Base-by-base conservation (phyloP, 2,113 vertebrate genomes). In the Pelodiscus sinensis region DNA sequence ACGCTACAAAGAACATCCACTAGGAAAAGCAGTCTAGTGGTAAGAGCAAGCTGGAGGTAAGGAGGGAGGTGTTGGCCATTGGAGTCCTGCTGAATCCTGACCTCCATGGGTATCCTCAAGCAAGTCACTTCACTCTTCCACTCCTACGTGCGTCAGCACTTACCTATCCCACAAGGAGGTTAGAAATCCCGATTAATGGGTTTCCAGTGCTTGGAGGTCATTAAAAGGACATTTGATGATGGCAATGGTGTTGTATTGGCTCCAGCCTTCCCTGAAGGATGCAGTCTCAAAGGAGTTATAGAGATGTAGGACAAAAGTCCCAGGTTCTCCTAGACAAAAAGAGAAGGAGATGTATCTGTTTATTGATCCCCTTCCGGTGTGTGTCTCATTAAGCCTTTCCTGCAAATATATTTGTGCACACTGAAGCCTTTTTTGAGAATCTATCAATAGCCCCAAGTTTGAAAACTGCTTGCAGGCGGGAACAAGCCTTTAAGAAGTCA, bases 351-450 rank as follows among this genome's bases (percentile, higher is more conserved):
- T 86, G 93, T 86, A 44, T 11, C 3, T 54, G 11, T 3, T 85
- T 82, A 1, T 14, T 27, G 51, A 13, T 87, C 88, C 38, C 56
- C 84, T 85, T 79, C 18, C 2, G 78, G 92, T 19, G 58, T 35
- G 38, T 27, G 9, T 65, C 51, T 82, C 8, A 0, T 0, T 0
- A 1, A 9, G 27, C 1, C 8, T 22, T 24, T 2, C 1, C 0
- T 1, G 77, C 18, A 31, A 25, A 31, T 16, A 8, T 0, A 0
- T 12, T 16, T 35, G 2, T 8, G 60, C 79, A 35, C 50, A 0
- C 65, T 19, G 1, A 2, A 2, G 60, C 50, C 51, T 68, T 68
- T 44, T 21, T 13, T 18, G 1, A 15, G 9, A 31, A 31, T 22
- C 0, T 0, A 8, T 0, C 5, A 44, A 55, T 81, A 29, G 21